Base-by-base conservation (phyloP, 1,140 invertebrate species). In the Apis dorsata region DNA sequence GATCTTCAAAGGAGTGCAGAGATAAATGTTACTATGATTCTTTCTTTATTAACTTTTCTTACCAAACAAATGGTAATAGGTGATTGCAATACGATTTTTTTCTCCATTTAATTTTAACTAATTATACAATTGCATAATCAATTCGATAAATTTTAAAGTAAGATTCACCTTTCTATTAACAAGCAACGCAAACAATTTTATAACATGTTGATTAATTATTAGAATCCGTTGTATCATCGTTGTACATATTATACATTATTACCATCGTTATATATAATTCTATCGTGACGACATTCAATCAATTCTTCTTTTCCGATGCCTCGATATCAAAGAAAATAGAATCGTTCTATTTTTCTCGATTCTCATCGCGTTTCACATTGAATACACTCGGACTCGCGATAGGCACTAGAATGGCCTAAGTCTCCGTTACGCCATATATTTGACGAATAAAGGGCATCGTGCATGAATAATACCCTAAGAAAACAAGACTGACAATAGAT, bases 11-110 rank as follows among this genome's bases (percentile, higher is more conserved):
- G 19, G 13, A 28, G 55, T 9, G 17, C 34, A n/a, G 34, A 74
- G 51, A 71, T 15, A 55, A 71, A 55, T n/a, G 69, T n/a, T 71
- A 28, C 69, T 24, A 71, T 2, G 28, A 71, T 24, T 74, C 34
- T 60, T 13, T 21, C 62, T 74, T 60, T 57, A 74, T 60, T 49
- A 17, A 60, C n/a, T 55, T 51, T 34, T 34, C 1, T 34, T 2
- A 34, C 15, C 13, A n/a, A 4, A 49, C 28, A 24, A 15, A 19
- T 34, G 34, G 10, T 53, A 71, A 28, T n/a, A 71, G n/a, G 49
- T 51, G 19, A 3, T 71, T 1, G n/a, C n/a, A 60, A 28, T 9
- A 15, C 13, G 24, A 24, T 24, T 63, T 63, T 24, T 7, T 63
- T 8, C 13, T 1, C 24, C 0, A 24, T 24, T 24, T 24, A 24